Percentiles rank a stretch among this genome's conserved stretches.
phyloP scores from a whole-genome alignment of 2,113 vertebrate species.

The Cacatua alba region DNA sequence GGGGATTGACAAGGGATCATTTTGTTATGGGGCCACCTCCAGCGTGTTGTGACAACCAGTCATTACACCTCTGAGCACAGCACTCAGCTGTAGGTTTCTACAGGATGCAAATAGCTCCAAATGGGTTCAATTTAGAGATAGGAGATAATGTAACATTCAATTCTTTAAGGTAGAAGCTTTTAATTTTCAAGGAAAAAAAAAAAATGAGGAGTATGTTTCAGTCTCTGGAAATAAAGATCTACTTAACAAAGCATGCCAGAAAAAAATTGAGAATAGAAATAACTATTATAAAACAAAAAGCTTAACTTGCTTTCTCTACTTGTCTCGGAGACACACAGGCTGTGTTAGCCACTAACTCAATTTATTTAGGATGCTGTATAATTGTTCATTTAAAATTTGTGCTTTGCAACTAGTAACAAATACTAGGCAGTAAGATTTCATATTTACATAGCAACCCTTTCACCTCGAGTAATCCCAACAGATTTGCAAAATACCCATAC shows the following conservation, averaged over 20 bases:
- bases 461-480: neutral
- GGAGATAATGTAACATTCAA: constrained; percentile 88
- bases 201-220: constrained; percentile 71
- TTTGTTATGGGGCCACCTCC: constrained; percentile 96
- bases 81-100: constrained; percentile 96
- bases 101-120: constrained; percentile 98
- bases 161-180: constrained; percentile 86
- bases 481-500: neutral
- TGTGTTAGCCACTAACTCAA: constrained; percentile 51
- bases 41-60: constrained; percentile 99
- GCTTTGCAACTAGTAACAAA: constrained; percentile 33
- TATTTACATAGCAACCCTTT: constrained; percentile 9
- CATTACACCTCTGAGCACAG: constrained; percentile 94
- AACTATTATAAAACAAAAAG: constrained; percentile 65
- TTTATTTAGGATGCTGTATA: constrained; percentile 39
- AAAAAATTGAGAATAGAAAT: constrained; percentile 50
- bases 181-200: constrained; percentile 75
- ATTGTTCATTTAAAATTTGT: constrained; percentile 54
- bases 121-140: constrained; percentile 94
- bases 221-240: constrained; percentile 60
- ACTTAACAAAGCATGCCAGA: constrained; percentile 54
- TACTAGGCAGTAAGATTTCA: constrained; percentile 14
- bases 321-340: neutral
- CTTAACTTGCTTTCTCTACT: constrained; percentile 58
- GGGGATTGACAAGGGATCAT: constrained; percentile 99